Conservation (phyloP, 2,888 invertebrate genomes). For the Eulithis testata region DNA sequence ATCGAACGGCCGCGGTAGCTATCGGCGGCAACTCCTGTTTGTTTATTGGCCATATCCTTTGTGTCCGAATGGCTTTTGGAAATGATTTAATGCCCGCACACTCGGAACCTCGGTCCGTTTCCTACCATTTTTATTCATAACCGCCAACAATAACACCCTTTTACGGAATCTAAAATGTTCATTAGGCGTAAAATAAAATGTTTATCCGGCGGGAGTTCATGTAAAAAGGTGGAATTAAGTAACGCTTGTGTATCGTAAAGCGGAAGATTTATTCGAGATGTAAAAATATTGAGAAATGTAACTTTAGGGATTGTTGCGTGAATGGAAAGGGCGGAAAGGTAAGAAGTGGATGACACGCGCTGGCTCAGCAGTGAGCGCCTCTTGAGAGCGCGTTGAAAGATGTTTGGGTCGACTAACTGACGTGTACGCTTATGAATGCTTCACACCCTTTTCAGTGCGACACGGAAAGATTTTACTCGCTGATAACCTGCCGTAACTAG, state of each 20-base stretch:
- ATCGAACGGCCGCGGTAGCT: slow-evolving; percentile 48
- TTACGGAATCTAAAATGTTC: slow-evolving; percentile 54
- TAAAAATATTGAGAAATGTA: slow-evolving; percentile 54
- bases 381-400: slow-evolving; percentile 71
- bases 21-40: slow-evolving; percentile 66
- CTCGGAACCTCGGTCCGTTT: slow-evolving; percentile 54
- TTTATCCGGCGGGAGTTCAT: slow-evolving; percentile 39
- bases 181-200: slow-evolving; percentile 47
- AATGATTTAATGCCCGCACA: slow-evolving; percentile 69
- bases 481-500: slow-evolving; percentile 56
- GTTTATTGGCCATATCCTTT: slow-evolving; percentile 78
- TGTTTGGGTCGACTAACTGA: slow-evolving; percentile 72
- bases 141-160: slow-evolving; percentile 55
- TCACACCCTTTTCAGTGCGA: slow-evolving; percentile 61
- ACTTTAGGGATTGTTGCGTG: slow-evolving; percentile 54
- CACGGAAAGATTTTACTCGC: slow-evolving; percentile 57
- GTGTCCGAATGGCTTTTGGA: slow-evolving; percentile 69
- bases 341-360: slow-evolving; percentile 68
- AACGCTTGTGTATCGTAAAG: slow-evolving; percentile 50
- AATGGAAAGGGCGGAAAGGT: slow-evolving; percentile 56
- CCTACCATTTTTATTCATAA: slow-evolving; percentile 63
- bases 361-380: slow-evolving; percentile 63
- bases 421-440: slow-evolving; percentile 72
- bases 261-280: slow-evolving; percentile 50
- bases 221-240: slow-evolving; percentile 47